Base-by-base conservation (phyloP, 1,140 invertebrate species). In the Diabrotica virgifera region DNA sequence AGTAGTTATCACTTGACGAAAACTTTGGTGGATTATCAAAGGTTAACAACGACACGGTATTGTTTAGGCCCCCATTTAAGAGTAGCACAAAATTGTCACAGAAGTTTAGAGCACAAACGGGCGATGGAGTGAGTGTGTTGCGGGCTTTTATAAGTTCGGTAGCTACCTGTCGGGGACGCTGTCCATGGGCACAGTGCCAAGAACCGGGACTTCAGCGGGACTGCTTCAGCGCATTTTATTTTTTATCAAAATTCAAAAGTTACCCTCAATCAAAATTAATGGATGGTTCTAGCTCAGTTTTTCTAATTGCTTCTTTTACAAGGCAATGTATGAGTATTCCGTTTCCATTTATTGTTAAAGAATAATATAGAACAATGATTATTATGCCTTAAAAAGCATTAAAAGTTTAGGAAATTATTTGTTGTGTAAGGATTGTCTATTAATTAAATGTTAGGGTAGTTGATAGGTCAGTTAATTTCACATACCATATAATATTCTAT, bases 141-240 rank as follows among this genome's bases (percentile, higher is more conserved):
- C 59, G 60, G 52, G 72, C 76, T 77, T 78, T 78, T 79, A 78
- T 78, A 78, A 78, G 71, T 73, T 78, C 78, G 76, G 78, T 78
- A 70, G 74, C 75, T 78, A 77, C 76, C 76, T 78, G 75, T 76
- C 74, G 72, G 66, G 67, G 69, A 74, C 65, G 61, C 60, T 68
- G 69, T 69, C 68, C 64, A 68, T 68, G 70, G 75, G 77, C 74
- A 70, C 24, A 36, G 10, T 69, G 75, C 75, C 76, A 76, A 73
- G 73, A 69, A 53, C 60, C 65, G 55, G 70, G 70, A 63, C 13
- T 67, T 54, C 63, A n/a, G n/a, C n/a, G 54, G 68, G 52, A 52
- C 63, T 52, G 11, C 51, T 54, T 12, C 11, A 57, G n/a, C 51
- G 51, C 40, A 57, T 35, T 12, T 40, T 9, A 14, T 14, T 13